These are phyloP conservation scores for Trachelus troglodyta DNA, from an alignment of 2,888 invertebrate genomes.

Conservation along the genomic window DNA sequence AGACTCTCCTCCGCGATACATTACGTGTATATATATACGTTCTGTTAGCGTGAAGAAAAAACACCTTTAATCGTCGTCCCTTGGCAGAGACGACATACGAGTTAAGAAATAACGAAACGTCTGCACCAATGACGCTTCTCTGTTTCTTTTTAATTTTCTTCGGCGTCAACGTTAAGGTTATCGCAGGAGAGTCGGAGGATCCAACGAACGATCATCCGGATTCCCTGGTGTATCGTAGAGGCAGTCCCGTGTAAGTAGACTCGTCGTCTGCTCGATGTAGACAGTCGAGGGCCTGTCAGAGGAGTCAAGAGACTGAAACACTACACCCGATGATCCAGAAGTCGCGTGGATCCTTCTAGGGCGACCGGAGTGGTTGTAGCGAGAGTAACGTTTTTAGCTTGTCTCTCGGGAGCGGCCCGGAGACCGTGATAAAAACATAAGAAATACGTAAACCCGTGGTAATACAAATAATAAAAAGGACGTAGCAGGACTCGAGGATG, in stretches of 20 bases:
- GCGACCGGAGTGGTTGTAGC: slow-evolving; percentile 28
- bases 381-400: slow-evolving; percentile 30
- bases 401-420: slow-evolving; percentile 23
- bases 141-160: background rate
- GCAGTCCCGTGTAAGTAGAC: background rate
- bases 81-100: background rate
- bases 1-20: background rate
- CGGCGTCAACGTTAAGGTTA: background rate
- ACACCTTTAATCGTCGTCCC: background rate
- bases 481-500: slow-evolving; percentile 12
- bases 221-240: background rate
- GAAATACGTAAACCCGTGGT: background rate
- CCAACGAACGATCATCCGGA: background rate
- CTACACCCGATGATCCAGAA: background rate
- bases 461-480: background rate
- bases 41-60: background rate
- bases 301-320: background rate
- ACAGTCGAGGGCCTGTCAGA: background rate
- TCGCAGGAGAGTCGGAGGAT: background rate
- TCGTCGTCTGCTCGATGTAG: background rate
- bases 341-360: slow-evolving; percentile 37
- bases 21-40: background rate
- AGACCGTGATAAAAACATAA: slow-evolving; percentile 6
- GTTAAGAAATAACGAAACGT: background rate
- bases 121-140: background rate